Evolutionary conservation across 2,888 invertebrate species (phyloP), one percentile per base, ranked within the genome.

Genomic region (Sinotaia quadrata): DNA sequence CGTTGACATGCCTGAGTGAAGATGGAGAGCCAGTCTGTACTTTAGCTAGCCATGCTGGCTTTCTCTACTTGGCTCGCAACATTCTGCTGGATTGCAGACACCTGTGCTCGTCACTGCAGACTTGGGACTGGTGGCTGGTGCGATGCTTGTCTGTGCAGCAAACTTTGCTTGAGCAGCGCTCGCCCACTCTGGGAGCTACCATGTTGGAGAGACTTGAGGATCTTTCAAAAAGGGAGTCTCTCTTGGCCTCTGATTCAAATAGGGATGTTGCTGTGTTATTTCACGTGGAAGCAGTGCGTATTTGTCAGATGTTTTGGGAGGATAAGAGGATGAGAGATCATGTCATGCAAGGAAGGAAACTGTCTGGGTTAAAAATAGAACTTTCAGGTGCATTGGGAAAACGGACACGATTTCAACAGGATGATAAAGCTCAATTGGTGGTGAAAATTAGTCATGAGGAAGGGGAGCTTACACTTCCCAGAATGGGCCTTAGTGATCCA

Each of bases 101-200:
- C 4, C 66, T 68, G 21, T 69, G 83, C 12, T 65, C 73, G 29
- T 67, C 76, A 44, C 69, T 82, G 67, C 77, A 89, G 88, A 87
- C 90, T 2, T 86, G 88, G 74, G 83, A 90, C 36, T 93, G 93
- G 93, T 95, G 95, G 96, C 88, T 91, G 75, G 90, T 95, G 81
- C 91, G 96, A 78, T 90, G 92, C 65, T 90, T 93, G 78, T 91
- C 92, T 57, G 86, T 93, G 10, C 95, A 95, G 84, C 96, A 96
- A 85, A 90, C 91, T 77, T 88, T 93, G 37, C 85, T 96, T 18
- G 94, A 95, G 78, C 95, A 95, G 78, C 90, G 91, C 72, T 93
- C 94, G 49, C 92, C 85, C 27, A 77, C 81, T 15, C 67, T 89
- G 21, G 83, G 86, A 69, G 75, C 78, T 36, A 72, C 76, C 34